These are phyloP conservation scores for Iselma pallidipennis DNA, from an alignment of 2,888 invertebrate species.

Conservation along the genomic window DNA sequence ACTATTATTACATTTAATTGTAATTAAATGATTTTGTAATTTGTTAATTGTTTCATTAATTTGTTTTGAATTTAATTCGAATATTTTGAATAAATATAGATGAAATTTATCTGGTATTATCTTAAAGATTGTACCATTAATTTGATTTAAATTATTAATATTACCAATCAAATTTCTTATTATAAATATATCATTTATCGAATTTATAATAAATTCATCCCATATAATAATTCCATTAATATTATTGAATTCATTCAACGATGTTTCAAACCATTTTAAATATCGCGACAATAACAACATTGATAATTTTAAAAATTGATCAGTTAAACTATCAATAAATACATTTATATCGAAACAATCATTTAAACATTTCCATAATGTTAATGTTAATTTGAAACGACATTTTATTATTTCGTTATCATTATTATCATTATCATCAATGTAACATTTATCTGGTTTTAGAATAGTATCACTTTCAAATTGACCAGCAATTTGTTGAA, in stretches of 20 bases:
- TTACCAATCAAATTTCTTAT: conserved; percentile 35
- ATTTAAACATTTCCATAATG: conserved; percentile 55
- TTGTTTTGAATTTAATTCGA: conserved; percentile 36
- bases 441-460: conserved; percentile 31
- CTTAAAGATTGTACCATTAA: conserved; percentile 39
- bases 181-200: conserved; percentile 42
- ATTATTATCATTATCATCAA: conserved; percentile 44
- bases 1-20: conserved; percentile 52
- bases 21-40: conserved; percentile 40
- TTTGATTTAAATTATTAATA: conserved; percentile 21
- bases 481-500: conserved; percentile 87
- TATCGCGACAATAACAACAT: conserved; percentile 83
- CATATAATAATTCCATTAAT: conserved; percentile 22
- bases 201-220: conserved; percentile 43
- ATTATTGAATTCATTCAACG: conserved; percentile 26
- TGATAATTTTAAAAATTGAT: conserved; percentile 88
- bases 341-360: conserved; percentile 79
- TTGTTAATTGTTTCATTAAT: conserved; percentile 33
- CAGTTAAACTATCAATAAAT: conserved; percentile 76
- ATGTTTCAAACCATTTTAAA: conserved; percentile 66
- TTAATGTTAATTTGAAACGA: conserved; percentile 57
- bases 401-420: conserved; percentile 57
- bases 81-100: conserved; percentile 34
- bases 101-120: conserved; percentile 40
- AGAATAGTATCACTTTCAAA: conserved; percentile 59